phyloP scores from a whole-genome alignment of 2,113 vertebrate species.

The Psilopogon haemacephalus region DNA sequence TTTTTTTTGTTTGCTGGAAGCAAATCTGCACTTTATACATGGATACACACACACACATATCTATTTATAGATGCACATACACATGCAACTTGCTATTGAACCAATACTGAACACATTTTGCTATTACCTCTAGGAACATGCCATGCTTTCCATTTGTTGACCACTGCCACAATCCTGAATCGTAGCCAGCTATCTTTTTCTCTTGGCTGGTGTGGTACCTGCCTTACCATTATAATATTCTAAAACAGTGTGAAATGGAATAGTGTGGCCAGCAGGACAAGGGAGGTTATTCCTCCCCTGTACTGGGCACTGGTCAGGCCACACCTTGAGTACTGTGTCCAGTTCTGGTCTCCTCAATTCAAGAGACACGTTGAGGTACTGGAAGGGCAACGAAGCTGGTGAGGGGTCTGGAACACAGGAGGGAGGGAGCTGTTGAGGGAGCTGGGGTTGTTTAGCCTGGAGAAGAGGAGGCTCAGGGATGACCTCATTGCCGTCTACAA shows the following conservation, averaged over 20 bases:
- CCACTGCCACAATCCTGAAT: not conserved
- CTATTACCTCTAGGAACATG: not conserved
- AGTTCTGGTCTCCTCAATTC: too few species aligned
- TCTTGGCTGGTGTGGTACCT: not conserved
- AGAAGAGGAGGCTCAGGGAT: too few species aligned
- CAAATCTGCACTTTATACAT: not conserved
- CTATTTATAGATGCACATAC: not conserved
- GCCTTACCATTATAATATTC: not conserved
- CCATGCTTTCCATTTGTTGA: not conserved
- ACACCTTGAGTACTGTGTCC: too few species aligned
- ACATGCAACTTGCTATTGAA: not conserved
- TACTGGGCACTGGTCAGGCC: too few species aligned
- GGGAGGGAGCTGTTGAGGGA: too few species aligned
- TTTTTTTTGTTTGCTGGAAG: slow-evolving; percentile 4
- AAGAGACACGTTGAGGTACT: too few species aligned
- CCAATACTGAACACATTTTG: not conserved
- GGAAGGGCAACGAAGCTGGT: too few species aligned
- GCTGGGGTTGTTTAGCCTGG: too few species aligned
- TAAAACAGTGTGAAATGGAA: not conserved
- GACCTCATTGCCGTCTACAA: too few species aligned
- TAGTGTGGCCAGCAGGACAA: too few species aligned
- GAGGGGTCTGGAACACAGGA: too few species aligned
- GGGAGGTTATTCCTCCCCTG: too few species aligned
- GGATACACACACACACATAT: not conserved
- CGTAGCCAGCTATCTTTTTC: not conserved